phyloP scores from a whole-genome alignment of 2,113 vertebrate species.

The Otocyon megalotis region DNA sequence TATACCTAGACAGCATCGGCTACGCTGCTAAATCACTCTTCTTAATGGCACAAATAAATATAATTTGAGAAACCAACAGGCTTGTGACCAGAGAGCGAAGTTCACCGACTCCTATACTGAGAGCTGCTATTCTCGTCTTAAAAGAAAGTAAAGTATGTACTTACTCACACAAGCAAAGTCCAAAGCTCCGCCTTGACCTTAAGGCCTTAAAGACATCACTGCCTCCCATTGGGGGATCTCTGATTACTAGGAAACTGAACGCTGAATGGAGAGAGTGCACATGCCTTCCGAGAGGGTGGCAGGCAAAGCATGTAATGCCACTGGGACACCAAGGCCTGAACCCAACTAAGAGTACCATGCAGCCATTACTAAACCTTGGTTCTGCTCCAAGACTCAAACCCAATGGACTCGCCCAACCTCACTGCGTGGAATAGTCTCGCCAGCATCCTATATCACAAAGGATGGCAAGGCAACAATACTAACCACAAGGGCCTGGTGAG shows the following conservation, averaged over 20 bases:
- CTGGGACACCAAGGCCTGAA: neutral
- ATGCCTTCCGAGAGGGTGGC: neutral
- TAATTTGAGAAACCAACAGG: slow-evolving; percentile 57
- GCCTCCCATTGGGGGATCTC: neutral
- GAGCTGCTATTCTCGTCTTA: slow-evolving; percentile 16
- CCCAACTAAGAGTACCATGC: neutral
- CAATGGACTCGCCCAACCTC: neutral
- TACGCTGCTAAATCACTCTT: slow-evolving; percentile 58
- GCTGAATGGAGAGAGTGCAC: neutral
- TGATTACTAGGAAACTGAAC: neutral
- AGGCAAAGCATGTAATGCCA: neutral
- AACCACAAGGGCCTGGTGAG: neutral
- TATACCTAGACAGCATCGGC: neutral
- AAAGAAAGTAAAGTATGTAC: neutral
- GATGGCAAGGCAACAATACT: neutral
- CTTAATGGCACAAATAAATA: slow-evolving; percentile 74
- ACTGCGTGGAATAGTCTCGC: neutral
- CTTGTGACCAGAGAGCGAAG: slow-evolving; percentile 39
- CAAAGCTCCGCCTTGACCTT: neutral
- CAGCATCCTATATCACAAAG: neutral
- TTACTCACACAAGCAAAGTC: neutral
- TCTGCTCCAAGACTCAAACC: neutral
- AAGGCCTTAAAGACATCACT: neutral
- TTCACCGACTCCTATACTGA: slow-evolving; percentile 5
- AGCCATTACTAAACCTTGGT: neutral